Conservation (phyloP, 2,888 invertebrate species). For the Drosophila anomelani region DNA sequence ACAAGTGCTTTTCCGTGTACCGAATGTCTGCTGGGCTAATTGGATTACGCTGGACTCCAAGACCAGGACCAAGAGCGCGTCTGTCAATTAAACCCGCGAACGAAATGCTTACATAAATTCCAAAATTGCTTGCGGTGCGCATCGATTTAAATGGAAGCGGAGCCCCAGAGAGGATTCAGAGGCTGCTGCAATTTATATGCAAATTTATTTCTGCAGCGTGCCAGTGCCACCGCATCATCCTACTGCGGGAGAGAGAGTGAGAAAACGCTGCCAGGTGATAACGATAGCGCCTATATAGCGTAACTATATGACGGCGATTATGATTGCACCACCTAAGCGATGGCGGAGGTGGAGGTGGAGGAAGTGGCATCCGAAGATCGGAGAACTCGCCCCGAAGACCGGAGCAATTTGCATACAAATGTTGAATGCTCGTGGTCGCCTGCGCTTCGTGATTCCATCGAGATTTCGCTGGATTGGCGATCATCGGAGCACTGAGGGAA, state of each 20-base stretch:
- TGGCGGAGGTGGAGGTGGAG: slow-evolving; percentile 26
- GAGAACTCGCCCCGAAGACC: slow-evolving; percentile 29
- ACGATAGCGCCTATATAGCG: slow-evolving; percentile 54
- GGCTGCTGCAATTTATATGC: slow-evolving; percentile 73
- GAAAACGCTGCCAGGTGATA: slow-evolving; percentile 64
- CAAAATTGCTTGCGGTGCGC: slow-evolving; percentile 80
- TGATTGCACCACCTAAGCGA: slow-evolving; percentile 64
- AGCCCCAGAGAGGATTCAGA: slow-evolving; percentile 2
- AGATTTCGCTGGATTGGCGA: slow-evolving; percentile 61
- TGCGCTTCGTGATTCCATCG: slow-evolving; percentile 74
- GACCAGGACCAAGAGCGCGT: slow-evolving; percentile 34
- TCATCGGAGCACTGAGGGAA: slow-evolving; percentile 21
- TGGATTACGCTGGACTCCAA: slow-evolving; percentile 69
- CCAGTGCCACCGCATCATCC: slow-evolving; percentile 6
- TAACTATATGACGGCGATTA: slow-evolving; percentile 77
- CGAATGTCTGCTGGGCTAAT: slow-evolving; percentile 81
- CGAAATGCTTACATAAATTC: slow-evolving; percentile 81
- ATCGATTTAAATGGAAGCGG: slow-evolving; percentile 77
- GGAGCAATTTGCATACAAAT: slow-evolving; percentile 76
- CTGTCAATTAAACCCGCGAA: slow-evolving; percentile 80
- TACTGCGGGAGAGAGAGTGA: not conserved
- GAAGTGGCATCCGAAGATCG: slow-evolving; percentile 9
- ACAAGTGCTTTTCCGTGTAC: slow-evolving; percentile 83
- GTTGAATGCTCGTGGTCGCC: slow-evolving; percentile 76
- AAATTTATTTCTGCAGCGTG: slow-evolving; percentile 69